Conservation (phyloP, 1,140 invertebrate species). For the Nomia melanderi region DNA sequence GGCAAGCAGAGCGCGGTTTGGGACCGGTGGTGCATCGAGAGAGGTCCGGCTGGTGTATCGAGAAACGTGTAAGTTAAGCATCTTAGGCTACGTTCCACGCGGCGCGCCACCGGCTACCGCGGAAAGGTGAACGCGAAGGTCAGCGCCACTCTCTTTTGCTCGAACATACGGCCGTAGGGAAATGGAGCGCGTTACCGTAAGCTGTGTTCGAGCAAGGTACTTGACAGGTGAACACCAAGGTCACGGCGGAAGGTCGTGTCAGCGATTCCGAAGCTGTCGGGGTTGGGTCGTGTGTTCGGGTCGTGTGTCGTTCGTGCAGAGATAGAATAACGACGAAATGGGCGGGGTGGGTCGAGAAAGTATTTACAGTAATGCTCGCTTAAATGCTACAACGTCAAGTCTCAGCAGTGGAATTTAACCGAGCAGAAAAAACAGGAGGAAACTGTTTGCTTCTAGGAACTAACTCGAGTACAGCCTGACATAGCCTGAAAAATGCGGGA, state of each 20-base stretch:
- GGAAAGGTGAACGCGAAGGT: constrained; percentile 61
- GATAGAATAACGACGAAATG: too few species aligned
- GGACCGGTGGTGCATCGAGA: constrained; percentile 38
- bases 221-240: constrained; percentile 65
- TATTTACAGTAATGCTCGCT: too few species aligned
- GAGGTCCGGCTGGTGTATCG: too few species aligned
- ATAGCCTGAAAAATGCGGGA: too few species aligned
- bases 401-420: too few species aligned
- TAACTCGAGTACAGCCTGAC: too few species aligned
- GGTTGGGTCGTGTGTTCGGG: background rate
- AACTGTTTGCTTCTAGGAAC: too few species aligned
- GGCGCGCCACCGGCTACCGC: constrained; percentile 9
- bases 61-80: constrained; percentile 17
- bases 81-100: too few species aligned
- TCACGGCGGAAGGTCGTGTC: constrained; percentile 54
- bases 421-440: too few species aligned
- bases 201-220: constrained; percentile 54
- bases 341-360: too few species aligned
- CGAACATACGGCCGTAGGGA: constrained; percentile 49
- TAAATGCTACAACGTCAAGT: too few species aligned
- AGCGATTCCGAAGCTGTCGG: constrained; percentile 22
- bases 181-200: constrained; percentile 63
- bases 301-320: background rate
- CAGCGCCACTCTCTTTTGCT: constrained; percentile 58
- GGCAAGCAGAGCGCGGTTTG: constrained; percentile 8